These are phyloP conservation scores for Hestina assimilis DNA, from an alignment of 1,140 invertebrate species.

Conservation along the genomic window DNA sequence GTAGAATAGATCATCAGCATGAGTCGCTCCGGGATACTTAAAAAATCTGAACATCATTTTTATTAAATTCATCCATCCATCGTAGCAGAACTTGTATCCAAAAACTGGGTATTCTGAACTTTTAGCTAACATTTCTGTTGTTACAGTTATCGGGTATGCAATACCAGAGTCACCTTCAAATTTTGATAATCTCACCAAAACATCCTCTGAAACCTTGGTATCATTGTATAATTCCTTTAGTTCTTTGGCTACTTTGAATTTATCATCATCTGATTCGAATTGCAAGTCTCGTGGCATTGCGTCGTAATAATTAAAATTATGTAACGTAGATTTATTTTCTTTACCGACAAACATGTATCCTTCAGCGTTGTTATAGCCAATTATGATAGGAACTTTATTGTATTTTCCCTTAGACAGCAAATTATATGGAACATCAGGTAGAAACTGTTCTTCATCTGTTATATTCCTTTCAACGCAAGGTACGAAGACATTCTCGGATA, in stretches of 20 bases:
- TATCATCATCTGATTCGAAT: conserved; percentile 42
- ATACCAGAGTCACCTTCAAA: conserved; percentile 55
- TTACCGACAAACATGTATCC: conserved; percentile 59
- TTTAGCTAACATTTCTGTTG: conserved; percentile 42
- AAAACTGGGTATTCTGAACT: conserved; percentile 42
- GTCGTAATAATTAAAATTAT: conserved; percentile 41
- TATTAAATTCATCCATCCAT: conserved; percentile 52
- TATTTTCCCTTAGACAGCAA: conserved; percentile 38
- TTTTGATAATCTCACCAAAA: conserved; percentile 40
- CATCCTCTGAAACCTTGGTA: conserved; percentile 28
- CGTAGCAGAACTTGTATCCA: conserved; percentile 44
- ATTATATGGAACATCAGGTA: conserved; percentile 52
- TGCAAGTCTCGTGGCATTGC: conserved; percentile 51
- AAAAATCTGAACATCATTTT: conserved; percentile 41
- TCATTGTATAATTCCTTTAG: conserved; percentile 47
- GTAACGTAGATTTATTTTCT: conserved; percentile 58
- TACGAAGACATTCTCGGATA: conserved; percentile 62
- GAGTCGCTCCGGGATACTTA: conserved; percentile 47
- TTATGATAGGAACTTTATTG: conserved; percentile 52
- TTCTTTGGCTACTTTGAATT: conserved; percentile 28
- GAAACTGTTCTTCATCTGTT: conserved; percentile 36
- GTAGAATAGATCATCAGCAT: conserved; percentile 66
- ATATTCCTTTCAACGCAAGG: conserved; percentile 53
- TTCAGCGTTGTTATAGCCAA: conserved; percentile 60
- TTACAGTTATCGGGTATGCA: conserved; percentile 44